A percentile compares a stretch with the other conserved stretches of the same genome.
phyloP scores from a whole-genome alignment of 2,888 invertebrate genomes.

The Tinea pellionella region DNA sequence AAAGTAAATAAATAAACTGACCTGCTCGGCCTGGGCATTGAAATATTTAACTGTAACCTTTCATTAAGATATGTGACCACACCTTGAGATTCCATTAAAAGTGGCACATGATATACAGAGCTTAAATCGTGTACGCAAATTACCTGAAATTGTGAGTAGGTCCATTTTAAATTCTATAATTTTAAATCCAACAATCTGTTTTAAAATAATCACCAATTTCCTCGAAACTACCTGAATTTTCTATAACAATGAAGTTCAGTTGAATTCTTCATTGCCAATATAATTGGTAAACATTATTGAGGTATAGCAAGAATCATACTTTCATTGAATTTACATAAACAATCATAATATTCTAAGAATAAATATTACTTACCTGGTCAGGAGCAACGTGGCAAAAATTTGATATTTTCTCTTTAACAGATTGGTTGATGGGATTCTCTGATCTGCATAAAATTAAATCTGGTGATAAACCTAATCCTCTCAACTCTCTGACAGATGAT shows the following conservation, averaged over 20 bases:
- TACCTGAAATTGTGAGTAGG: slow-evolving; percentile 70
- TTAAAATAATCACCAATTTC: no score
- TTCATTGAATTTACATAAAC: no score
- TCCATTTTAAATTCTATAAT: no score
- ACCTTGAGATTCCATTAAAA: slow-evolving; percentile 92
- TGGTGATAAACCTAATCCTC: slow-evolving; percentile 93
- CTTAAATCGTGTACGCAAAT: slow-evolving; percentile 94
- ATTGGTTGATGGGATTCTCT: slow-evolving; percentile 84
- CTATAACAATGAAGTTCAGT: no score
- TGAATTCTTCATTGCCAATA: background rate
- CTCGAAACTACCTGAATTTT: no score
- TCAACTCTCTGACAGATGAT: slow-evolving; percentile 91
- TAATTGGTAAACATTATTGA: background rate
- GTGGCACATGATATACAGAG: slow-evolving; percentile 95
- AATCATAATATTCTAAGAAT: no score
- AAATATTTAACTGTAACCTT: slow-evolving; percentile 79
- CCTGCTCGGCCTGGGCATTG: slow-evolving; percentile 76
- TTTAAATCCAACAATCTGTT: no score
- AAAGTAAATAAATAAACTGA: slow-evolving; percentile 25
- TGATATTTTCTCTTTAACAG: slow-evolving; percentile 93
- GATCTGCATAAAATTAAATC: slow-evolving; percentile 96
- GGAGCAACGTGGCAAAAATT: slow-evolving; percentile 96
- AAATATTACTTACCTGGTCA: slow-evolving; percentile 76
- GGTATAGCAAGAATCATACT: no score
- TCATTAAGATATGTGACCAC: slow-evolving; percentile 87